These are phyloP conservation scores for Melanotaenia trifasciata DNA, from an alignment of 2,797 vertebrate species.

Conservation along the genomic window DNA sequence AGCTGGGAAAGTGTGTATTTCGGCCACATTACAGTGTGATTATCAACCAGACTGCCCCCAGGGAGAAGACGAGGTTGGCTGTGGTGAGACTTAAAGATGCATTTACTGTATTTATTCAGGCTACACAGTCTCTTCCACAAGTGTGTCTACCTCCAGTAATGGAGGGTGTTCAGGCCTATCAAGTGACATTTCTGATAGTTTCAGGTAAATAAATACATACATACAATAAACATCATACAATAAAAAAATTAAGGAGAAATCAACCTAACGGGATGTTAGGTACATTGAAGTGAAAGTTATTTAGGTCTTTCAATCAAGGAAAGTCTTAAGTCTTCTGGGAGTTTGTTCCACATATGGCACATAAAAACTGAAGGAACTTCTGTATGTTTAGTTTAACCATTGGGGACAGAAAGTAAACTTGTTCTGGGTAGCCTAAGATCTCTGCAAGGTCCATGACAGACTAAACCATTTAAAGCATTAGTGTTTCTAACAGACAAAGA, in stretches of 20 bases:
- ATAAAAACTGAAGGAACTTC: not conserved
- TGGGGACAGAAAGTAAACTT: not conserved
- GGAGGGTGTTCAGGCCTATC: not conserved
- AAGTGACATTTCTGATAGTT: not conserved
- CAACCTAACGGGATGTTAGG: no score
- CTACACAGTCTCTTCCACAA: not conserved
- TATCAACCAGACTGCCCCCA: slow-evolving; percentile 78
- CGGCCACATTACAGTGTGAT: slow-evolving; percentile 65
- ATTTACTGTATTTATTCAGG: not conserved
- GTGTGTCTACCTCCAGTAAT: not conserved
- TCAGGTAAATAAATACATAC: not conserved
- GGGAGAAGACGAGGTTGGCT: slow-evolving; percentile 81
- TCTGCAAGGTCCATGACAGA: no score
- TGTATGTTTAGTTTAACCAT: not conserved
- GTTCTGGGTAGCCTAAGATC: not conserved
- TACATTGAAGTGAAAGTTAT: no score
- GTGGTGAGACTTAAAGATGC: slow-evolving; percentile 73
- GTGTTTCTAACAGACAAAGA: no score
- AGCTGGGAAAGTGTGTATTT: slow-evolving; percentile 64
- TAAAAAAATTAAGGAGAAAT: no score
- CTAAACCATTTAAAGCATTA: no score
- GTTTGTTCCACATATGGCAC: not conserved
- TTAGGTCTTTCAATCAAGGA: no score
- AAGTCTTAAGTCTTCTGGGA: not conserved
- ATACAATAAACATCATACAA: no score